These are phyloP conservation scores for Sycophila sp. DNA, from an alignment of 1,140 invertebrate genomes.

Conservation along the genomic window DNA sequence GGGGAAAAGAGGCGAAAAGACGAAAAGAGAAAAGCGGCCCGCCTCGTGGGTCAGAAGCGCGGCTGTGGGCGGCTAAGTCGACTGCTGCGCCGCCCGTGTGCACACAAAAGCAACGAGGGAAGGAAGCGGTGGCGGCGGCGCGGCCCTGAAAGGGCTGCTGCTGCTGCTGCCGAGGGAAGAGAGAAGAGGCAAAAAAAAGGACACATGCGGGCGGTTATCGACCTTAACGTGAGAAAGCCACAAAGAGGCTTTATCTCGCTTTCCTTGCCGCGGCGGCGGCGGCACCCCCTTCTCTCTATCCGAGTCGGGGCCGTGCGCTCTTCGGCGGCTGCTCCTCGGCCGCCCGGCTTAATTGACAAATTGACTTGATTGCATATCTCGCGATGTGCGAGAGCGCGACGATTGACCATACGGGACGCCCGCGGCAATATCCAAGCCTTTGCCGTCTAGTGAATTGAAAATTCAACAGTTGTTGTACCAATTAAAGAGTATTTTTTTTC, in stretches of 20 bases:
- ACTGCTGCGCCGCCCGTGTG: not conserved
- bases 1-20: too few species aligned
- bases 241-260: conserved; percentile 26
- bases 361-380: conserved; percentile 43
- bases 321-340: not conserved
- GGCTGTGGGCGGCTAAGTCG: not conserved
- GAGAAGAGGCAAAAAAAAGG: not conserved
- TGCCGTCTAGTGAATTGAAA: too few species aligned
- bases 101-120: not conserved
- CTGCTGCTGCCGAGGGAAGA: not conserved
- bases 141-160: not conserved
- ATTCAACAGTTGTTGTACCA: too few species aligned
- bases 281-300: not conserved
- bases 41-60: not conserved
- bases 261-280: too few species aligned
- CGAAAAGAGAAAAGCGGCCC: too few species aligned
- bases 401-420: not conserved
- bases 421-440: too few species aligned
- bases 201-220: conserved; percentile 41
- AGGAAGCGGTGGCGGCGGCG: not conserved
- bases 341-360: conserved; percentile 48
- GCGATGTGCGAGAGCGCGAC: not conserved
- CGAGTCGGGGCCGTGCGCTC: not conserved
- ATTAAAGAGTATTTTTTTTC: too few species aligned
- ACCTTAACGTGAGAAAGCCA: conserved; percentile 30